Evolutionary conservation across 2,797 vertebrate species (phyloP).

Genomic region (Heterohyrax brucei): DNA sequence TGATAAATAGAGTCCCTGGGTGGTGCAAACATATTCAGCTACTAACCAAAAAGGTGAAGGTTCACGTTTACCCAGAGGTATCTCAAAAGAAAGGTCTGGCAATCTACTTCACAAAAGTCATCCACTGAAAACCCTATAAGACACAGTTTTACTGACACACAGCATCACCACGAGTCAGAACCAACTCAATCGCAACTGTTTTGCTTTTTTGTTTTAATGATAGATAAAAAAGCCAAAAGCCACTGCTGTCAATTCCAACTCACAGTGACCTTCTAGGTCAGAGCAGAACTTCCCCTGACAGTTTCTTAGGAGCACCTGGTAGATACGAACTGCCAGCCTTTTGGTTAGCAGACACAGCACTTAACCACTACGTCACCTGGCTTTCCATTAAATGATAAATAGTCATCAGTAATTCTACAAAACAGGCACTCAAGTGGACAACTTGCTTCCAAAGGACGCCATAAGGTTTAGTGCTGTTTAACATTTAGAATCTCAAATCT

Average conservation of each 20-base stretch:
- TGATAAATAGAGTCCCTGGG: background rate
- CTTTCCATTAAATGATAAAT: too few species aligned
- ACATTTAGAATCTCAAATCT: conserved; percentile 61
- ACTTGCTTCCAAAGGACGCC: conserved; percentile 39
- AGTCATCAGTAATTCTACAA: conserved; percentile 54
- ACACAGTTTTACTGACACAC: background rate
- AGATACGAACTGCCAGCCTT: too few species aligned
- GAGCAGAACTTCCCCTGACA: too few species aligned
- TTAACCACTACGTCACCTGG: too few species aligned
- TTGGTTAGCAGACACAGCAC: too few species aligned
- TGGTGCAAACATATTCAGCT: background rate
- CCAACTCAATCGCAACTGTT: background rate
- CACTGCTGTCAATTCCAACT: too few species aligned
- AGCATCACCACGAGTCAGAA: background rate
- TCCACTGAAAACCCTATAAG: background rate
- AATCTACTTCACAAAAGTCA: background rate
- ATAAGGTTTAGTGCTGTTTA: conserved; percentile 34
- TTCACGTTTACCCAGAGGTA: background rate
- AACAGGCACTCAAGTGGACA: conserved; percentile 40
- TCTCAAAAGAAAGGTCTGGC: background rate
- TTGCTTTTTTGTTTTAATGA: background rate
- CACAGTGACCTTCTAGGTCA: too few species aligned
- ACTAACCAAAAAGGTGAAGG: background rate
- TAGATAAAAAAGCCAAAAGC: background rate
- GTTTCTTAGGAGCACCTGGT: too few species aligned